phyloP scores from a whole-genome alignment of 2,113 vertebrate species.

The Zootoca vivipara region DNA sequence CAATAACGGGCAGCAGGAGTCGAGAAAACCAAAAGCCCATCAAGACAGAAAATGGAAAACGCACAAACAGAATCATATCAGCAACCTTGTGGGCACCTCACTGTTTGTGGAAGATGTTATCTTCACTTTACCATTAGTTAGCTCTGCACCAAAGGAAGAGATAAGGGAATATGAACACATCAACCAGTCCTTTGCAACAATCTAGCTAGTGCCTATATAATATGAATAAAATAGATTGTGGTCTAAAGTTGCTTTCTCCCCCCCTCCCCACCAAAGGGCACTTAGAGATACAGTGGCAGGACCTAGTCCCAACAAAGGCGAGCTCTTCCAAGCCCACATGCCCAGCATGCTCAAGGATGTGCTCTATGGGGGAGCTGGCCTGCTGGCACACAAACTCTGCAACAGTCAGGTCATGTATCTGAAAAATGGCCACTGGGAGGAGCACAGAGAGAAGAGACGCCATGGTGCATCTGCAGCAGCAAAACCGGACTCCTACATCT shows the following conservation, averaged over 20 bases:
- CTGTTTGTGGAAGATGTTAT: slow-evolving; percentile 56
- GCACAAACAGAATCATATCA: neutral
- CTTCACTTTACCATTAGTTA: slow-evolving; percentile 36
- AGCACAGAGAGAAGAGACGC: no score
- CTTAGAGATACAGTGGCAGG: neutral
- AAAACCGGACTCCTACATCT: no score
- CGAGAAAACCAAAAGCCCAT: slow-evolving; percentile 73
- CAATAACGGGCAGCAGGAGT: slow-evolving; percentile 77
- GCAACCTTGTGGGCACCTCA: neutral
- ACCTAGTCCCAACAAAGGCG: no score
- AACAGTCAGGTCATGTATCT: no score
- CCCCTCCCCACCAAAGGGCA: no score
- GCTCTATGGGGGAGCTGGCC: neutral
- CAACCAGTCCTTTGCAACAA: slow-evolving; percentile 29
- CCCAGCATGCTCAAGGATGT: no score
- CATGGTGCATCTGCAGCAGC: no score
- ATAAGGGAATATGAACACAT: slow-evolving; percentile 48
- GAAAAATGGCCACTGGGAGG: no score
- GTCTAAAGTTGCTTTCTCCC: neutral
- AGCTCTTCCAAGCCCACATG: no score
- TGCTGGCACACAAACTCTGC: no score
- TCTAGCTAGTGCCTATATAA: slow-evolving; percentile 3
- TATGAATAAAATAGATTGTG: accelerated
- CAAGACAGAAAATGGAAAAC: slow-evolving; percentile 31
- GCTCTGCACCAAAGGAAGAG: slow-evolving; percentile 54